Evolutionary conservation across 1,140 invertebrate species (phyloP).

Genomic region (Drosophila chauvacae): DNA sequence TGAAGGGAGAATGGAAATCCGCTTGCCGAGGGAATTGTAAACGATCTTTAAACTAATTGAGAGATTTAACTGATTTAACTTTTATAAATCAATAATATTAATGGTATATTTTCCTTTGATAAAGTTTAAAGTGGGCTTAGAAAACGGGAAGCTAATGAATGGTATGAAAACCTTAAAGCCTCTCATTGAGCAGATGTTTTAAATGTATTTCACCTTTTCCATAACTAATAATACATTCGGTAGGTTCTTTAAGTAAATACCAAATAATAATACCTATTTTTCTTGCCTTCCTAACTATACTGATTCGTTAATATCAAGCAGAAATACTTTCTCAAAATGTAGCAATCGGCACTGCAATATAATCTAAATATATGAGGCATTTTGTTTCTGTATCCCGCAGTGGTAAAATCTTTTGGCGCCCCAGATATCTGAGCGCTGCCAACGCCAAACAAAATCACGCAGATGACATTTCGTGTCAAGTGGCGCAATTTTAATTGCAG

Average conservation of each 20-base stretch:
- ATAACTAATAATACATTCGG: no score
- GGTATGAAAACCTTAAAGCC: neutral
- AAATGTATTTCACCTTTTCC: neutral
- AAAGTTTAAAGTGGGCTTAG: neutral
- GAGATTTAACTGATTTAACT: neutral
- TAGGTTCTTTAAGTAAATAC: neutral
- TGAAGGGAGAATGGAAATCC: constrained; percentile 23
- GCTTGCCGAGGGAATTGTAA: neutral
- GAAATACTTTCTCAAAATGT: neutral
- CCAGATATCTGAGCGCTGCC: constrained; percentile 52
- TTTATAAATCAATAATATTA: neutral
- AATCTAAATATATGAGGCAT: constrained; percentile 42
- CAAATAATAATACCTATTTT: constrained; percentile 1
- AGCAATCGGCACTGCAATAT: constrained; percentile 4
- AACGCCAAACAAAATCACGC: constrained; percentile 32
- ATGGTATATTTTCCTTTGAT: neutral
- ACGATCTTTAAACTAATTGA: constrained; percentile 2
- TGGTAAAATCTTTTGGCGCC: constrained; percentile 43
- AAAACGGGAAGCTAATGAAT: neutral
- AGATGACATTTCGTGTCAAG: constrained; percentile 48
- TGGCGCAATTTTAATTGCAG: constrained; percentile 52
- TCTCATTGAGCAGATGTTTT: no score
- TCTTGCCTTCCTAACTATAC: constrained; percentile 10
- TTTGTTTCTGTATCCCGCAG: constrained; percentile 10
- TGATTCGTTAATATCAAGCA: neutral